Percentiles rank a stretch among this genome's conserved stretches.
Evolutionary conservation across 2,888 invertebrate species (phyloP).

Genomic region (Drosophila tripunctata): DNA sequence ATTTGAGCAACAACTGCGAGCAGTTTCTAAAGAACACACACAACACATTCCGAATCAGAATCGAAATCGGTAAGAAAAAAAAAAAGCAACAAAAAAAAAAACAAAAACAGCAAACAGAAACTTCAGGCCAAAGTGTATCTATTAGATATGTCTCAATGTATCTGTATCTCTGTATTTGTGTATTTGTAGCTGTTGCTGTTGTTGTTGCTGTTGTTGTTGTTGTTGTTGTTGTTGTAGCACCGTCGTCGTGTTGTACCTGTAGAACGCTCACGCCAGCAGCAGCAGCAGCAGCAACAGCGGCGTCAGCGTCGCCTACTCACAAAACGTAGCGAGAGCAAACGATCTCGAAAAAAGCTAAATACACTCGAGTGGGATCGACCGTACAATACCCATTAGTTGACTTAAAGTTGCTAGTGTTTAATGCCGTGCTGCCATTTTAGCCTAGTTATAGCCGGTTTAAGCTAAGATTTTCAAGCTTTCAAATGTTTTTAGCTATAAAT

Average conservation of each 20-base stretch:
- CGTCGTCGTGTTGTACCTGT: no score
- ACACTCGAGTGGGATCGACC: background rate
- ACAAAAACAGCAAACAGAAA: no score
- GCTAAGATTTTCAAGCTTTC: no score
- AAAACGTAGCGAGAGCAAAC: slow-evolving; percentile 13
- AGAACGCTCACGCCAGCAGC: slow-evolving; percentile 29
- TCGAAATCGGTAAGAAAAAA: background rate
- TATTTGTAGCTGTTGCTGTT: slow-evolving; percentile 85
- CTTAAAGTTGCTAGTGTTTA: no score
- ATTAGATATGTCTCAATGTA: slow-evolving; percentile 45
- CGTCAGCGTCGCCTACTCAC: slow-evolving; percentile 49
- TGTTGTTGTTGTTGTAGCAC: slow-evolving; percentile 3
- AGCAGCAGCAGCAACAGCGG: no score
- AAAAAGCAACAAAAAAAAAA: background rate
- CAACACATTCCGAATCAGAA: background rate
- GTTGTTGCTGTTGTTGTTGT: no score
- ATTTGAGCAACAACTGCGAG: slow-evolving; percentile 47
- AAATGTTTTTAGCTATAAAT: no score
- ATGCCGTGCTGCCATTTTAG: no score
- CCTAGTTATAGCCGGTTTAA: no score
- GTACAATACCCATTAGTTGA: background rate
- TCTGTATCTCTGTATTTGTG: slow-evolving; percentile 72
- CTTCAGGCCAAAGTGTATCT: slow-evolving; percentile 37
- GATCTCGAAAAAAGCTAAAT: background rate
- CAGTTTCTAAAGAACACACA: slow-evolving; percentile 18